Evolutionary conservation across 2,888 invertebrate genomes (phyloP).

Genomic region (Drosophila recens): DNA sequence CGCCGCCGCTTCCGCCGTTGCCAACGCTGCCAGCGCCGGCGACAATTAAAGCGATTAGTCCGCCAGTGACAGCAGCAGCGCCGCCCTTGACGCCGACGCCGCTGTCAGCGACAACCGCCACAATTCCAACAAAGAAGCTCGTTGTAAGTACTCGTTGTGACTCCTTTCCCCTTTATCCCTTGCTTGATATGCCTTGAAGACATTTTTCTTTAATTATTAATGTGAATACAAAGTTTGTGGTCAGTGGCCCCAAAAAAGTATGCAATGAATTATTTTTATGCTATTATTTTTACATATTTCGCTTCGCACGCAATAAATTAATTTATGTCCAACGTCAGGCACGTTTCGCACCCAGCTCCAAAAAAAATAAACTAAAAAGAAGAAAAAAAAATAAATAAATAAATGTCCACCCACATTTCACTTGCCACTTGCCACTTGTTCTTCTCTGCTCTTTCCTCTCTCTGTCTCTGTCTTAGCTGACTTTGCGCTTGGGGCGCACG

Average conservation of each 20-base stretch:
- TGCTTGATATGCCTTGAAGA: constrained; percentile 11
- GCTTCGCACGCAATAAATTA: constrained; percentile 81
- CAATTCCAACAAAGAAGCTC: constrained; percentile 85
- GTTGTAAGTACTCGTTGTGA: constrained; percentile 82
- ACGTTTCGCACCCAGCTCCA: constrained; percentile 67
- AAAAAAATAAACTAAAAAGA: constrained; percentile 14
- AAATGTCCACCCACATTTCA: constrained; percentile 19
- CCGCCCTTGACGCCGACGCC: constrained; percentile 80
- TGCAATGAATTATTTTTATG: constrained; percentile 76
- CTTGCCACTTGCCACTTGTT: constrained; percentile 5
- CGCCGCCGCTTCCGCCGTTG: constrained; percentile 77
- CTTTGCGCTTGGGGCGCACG: constrained; percentile 51
- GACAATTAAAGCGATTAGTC: constrained; percentile 85
- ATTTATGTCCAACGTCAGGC: constrained; percentile 76
- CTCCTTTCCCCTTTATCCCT: neutral
- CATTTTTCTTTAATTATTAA: constrained; percentile 72
- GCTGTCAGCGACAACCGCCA: constrained; percentile 80
- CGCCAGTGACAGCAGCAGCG: constrained; percentile 83
- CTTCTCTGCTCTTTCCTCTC: neutral
- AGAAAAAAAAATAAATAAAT: neutral
- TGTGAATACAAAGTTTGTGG: constrained; percentile 69
- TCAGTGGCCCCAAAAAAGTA: constrained; percentile 54
- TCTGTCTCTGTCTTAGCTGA: constrained; percentile 1
- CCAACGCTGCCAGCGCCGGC: constrained; percentile 83
- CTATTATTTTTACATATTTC: constrained; percentile 61